Percentiles rank a stretch among this genome's conserved stretches.
Evolutionary conservation across 2,113 vertebrate genomes (phyloP).

Genomic region (Coregonus clupeaformis): DNA sequence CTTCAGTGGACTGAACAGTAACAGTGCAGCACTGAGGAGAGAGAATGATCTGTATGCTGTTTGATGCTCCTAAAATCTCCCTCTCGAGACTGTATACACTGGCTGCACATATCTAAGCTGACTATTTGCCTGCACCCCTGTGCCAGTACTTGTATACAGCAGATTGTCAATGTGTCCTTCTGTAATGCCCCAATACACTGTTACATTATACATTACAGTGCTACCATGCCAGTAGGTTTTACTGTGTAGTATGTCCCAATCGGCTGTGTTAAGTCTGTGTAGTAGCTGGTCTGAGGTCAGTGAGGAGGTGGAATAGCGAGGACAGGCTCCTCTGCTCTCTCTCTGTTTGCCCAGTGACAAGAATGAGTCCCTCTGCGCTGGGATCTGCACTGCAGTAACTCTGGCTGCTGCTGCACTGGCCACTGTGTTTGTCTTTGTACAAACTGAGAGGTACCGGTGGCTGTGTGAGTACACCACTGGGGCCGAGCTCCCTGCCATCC

Average conservation of each 20-base stretch:
- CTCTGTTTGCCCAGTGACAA: constrained; percentile 56
- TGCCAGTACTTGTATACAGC: not conserved
- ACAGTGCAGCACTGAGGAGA: not conserved
- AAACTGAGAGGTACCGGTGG: constrained; percentile 9
- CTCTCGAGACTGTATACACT: not conserved
- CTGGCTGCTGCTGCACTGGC: too few relatives aligned
- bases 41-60: not conserved
- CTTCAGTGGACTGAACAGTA: not conserved
- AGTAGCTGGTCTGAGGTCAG: constrained; percentile 39
- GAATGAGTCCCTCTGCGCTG: constrained; percentile 53
- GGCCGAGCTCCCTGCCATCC: too few relatives aligned
- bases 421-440: constrained; percentile 8
- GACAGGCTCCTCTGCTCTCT: constrained; percentile 32
- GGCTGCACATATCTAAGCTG: not conserved
- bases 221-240: not conserved
- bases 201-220: not conserved
- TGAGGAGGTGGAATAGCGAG: constrained; percentile 53
- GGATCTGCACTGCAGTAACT: constrained; percentile 61
- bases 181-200: not conserved
- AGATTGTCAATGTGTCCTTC: not conserved
- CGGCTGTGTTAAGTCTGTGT: too few relatives aligned
- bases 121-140: not conserved
- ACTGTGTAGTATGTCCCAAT: too few relatives aligned
- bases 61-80: not conserved
- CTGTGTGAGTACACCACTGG: too few relatives aligned